Conservation (phyloP, 2,797 vertebrate genomes). For the Centroberyx gerrardi region DNA sequence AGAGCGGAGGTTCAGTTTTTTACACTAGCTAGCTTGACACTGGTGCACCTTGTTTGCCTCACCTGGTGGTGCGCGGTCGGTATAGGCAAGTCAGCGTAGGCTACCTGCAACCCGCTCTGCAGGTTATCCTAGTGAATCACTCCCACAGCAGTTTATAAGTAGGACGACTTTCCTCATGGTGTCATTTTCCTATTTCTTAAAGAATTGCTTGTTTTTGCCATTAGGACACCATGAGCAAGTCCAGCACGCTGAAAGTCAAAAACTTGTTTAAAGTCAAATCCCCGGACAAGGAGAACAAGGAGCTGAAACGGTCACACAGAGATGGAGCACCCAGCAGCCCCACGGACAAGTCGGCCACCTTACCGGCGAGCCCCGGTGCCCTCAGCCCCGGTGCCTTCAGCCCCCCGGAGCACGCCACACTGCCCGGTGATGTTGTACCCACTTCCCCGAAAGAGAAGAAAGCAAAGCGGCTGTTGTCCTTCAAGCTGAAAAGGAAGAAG, state of each 20-base stretch:
- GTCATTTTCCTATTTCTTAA: neutral
- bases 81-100: constrained; percentile 14
- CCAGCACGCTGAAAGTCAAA: constrained; percentile 65
- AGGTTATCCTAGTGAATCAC: constrained; percentile 57
- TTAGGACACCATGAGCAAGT: constrained; percentile 70
- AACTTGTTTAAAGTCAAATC: constrained; percentile 68
- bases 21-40: neutral
- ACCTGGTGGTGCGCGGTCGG: constrained; percentile 41
- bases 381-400: neutral
- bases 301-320: constrained; percentile 20
- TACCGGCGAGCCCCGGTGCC: neutral
- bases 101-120: constrained; percentile 49
- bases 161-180: neutral
- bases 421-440: neutral
- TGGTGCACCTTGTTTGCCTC: neutral
- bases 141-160: neutral
- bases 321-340: constrained; percentile 42
- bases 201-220: too few species aligned
- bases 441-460: constrained; percentile 68
- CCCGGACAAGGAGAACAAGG: constrained; percentile 56
- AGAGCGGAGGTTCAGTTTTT: neutral
- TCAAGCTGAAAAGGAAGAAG: constrained; percentile 67
- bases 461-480: constrained; percentile 30
- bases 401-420: neutral
- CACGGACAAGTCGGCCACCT: neutral